These are phyloP conservation scores for Naja naja DNA, from an alignment of 2,113 vertebrate species.

Conservation along the genomic window DNA sequence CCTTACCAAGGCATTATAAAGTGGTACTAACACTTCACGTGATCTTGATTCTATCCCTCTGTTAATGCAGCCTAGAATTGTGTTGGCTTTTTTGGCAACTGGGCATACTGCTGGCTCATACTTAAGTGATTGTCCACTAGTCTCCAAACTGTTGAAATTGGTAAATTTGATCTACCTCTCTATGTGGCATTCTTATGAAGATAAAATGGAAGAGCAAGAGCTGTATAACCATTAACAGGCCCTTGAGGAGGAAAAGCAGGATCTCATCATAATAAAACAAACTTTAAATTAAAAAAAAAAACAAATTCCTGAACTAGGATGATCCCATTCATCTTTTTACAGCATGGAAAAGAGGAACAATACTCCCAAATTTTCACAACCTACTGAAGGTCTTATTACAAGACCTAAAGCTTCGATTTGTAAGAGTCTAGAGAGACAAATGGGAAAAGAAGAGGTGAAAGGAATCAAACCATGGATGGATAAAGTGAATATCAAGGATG, in stretches of 20 bases:
- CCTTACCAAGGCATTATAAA: too few relatives aligned
- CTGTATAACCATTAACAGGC: not conserved
- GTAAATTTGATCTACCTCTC: too few relatives aligned
- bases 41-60: too few relatives aligned
- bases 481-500: not conserved
- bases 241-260: not conserved
- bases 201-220: not conserved
- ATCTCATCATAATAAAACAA: not conserved
- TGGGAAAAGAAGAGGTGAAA: not conserved
- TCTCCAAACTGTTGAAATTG: too few relatives aligned
- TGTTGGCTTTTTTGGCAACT: too few relatives aligned
- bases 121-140: too few relatives aligned
- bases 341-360: not conserved
- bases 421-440: not conserved
- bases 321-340: not conserved
- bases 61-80: too few relatives aligned
- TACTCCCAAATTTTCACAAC: not conserved
- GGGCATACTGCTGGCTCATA: too few relatives aligned
- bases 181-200: too few relatives aligned
- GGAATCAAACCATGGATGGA: not conserved
- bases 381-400: not conserved
- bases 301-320: not conserved
- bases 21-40: too few relatives aligned
- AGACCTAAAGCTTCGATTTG: not conserved
- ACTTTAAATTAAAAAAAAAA: not conserved